Base-by-base conservation (phyloP, 1,140 invertebrate species). In the Atta colombica region DNA sequence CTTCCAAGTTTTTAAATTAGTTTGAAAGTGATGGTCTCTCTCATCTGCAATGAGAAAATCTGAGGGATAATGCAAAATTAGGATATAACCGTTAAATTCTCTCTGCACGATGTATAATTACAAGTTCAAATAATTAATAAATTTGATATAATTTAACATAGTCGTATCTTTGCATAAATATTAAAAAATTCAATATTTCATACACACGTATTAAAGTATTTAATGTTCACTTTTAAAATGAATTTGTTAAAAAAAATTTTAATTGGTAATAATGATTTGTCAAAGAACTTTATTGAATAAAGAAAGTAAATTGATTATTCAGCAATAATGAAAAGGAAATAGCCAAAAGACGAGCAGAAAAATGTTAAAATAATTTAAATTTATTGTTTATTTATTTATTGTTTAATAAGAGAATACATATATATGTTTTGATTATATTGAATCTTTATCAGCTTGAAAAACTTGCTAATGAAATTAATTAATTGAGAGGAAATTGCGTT, bases 1-100 rank as follows among this genome's bases (percentile, higher is more conserved):
- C 35, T 51, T 60, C 2, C 16, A 49, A 84, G 39, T 51, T 61
- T 84, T 74, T 65, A 74, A 84, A 74, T 82, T 74, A 82, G 35
- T 21, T 60, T 10, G n/a, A 72, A 60, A 71, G 25, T 35, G 14
- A 12, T 2, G 12, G 21, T 18, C 18, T 55, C 18, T 55, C n/a
- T 78, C 63, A 14, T 16, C 4, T 10, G 3, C 55, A n/a, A 14
- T 21, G 53, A 60, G 25, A 35, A 63, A 84, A 61, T 74, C 39
- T 49, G 5, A 5, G 16, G 25, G 53, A n/a, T 45, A 45, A 58
- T 49, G 35, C 45, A 39, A 14, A 39, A 21, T 31, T 49, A 31
- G 25, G 1, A 21, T 25, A 0, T 65, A 21, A 75, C 18, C 6
- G 21, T 14, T n/a, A 45, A 28, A 31, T 49, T 65, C 16, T 18